Percentiles rank a stretch among this genome's conserved stretches.
phyloP scores from a whole-genome alignment of 2,888 invertebrate genomes.

The Macrosoma leucophasiata region DNA sequence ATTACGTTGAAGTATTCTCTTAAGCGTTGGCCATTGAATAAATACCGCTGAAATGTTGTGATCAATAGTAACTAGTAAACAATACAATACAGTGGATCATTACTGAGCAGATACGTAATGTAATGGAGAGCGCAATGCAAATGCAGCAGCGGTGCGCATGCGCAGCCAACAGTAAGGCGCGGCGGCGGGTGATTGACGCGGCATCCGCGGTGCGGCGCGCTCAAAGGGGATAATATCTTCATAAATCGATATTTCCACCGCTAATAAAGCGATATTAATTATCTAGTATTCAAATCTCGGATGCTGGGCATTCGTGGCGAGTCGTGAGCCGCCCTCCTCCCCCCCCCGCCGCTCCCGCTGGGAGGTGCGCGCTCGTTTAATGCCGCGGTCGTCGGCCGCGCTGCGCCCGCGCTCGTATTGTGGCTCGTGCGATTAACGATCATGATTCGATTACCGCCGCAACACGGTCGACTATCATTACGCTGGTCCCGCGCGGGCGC shows the following conservation, averaged over 20 bases:
- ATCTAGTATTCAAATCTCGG: slow-evolving; percentile 73
- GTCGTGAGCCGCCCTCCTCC: slow-evolving; percentile 47
- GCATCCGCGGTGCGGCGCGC: slow-evolving; percentile 33
- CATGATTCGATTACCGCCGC: slow-evolving; percentile 43
- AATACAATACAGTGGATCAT: too few relatives aligned
- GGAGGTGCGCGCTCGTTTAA: slow-evolving; percentile 35
- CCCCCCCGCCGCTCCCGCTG: slow-evolving; percentile 29
- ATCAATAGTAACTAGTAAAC: too few relatives aligned
- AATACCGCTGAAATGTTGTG: too few relatives aligned
- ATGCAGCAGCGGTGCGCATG: slow-evolving; percentile 14
- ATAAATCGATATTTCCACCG: slow-evolving; percentile 67
- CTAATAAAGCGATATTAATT: slow-evolving; percentile 75
- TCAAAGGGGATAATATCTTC: slow-evolving; percentile 66
- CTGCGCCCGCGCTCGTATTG: too few relatives aligned
- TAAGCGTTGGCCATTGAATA: too few relatives aligned
- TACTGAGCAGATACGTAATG: too few relatives aligned
- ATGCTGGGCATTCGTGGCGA: slow-evolving; percentile 51
- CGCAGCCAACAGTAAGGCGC: background rate
- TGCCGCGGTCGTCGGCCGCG: slow-evolving; percentile 28
- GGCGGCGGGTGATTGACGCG: slow-evolving; percentile 11
- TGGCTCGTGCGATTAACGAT: slow-evolving; percentile 44
- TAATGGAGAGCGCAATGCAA: slow-evolving; percentile 8
- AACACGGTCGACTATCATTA: background rate
- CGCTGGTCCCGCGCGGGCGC: slow-evolving; percentile 22
- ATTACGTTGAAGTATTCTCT: too few relatives aligned